phyloP scores from a whole-genome alignment of 2,888 invertebrate species.

The Scaptomyza tumidula region DNA sequence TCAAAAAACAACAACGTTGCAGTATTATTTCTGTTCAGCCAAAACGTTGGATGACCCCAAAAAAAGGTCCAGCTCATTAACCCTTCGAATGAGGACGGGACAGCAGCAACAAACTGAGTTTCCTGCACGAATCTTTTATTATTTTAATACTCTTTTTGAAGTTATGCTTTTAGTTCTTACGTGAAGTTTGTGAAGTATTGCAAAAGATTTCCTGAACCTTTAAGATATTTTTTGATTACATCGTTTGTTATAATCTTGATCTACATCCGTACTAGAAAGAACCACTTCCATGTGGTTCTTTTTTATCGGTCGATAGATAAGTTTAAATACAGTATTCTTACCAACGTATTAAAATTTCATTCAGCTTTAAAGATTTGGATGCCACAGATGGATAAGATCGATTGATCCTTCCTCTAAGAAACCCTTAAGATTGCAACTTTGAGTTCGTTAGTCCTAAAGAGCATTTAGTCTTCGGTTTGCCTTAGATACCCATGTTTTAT shows the following conservation, averaged over 20 bases:
- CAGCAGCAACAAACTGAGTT: constrained; percentile 15
- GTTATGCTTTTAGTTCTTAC: not conserved
- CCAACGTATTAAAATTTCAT: too few relatives aligned
- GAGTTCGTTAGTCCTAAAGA: not conserved
- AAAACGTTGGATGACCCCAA: constrained; percentile 24
- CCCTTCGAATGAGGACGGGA: constrained; percentile 46
- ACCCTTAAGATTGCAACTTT: too few relatives aligned
- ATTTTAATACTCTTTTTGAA: not conserved
- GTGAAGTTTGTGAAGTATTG: not conserved
- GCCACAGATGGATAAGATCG: too few relatives aligned
- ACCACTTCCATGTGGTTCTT: too few relatives aligned
- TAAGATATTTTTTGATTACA: too few relatives aligned
- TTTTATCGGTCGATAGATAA: too few relatives aligned
- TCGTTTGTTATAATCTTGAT: too few relatives aligned
- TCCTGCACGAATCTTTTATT: constrained; percentile 32
- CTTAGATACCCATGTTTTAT: not conserved
- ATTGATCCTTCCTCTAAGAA: too few relatives aligned
- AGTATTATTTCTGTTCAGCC: constrained; percentile 27
- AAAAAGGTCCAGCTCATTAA: constrained; percentile 68
- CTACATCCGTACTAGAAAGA: not conserved
- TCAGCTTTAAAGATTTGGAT: too few relatives aligned
- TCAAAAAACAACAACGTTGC: constrained; percentile 20
- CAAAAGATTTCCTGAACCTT: not conserved
- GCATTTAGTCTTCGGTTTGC: not conserved
- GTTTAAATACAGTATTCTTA: not conserved